phyloP scores from a whole-genome alignment of 2,113 vertebrate species.

The Ondatra zibethicus region DNA sequence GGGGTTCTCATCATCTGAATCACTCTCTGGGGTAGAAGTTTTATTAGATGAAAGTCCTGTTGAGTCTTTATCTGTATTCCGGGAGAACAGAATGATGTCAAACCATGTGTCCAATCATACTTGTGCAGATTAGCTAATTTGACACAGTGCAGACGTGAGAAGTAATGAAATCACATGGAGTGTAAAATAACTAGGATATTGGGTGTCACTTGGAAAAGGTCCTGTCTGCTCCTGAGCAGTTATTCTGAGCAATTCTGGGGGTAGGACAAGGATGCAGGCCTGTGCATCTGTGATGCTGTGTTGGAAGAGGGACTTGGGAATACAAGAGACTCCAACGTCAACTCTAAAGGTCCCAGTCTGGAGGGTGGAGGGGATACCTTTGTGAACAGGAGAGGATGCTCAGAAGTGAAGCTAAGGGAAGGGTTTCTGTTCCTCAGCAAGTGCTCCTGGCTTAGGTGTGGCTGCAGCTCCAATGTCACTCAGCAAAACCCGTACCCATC shows the following conservation, averaged over 20 bases:
- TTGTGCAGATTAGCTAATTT: neutral
- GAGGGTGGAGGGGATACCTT: accelerated
- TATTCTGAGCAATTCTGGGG: neutral
- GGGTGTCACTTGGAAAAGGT: neutral
- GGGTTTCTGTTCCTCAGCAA: neutral
- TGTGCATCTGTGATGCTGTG: neutral
- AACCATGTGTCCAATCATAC: neutral
- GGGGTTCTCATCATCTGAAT: neutral
- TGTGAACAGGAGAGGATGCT: neutral
- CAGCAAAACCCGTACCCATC: neutral
- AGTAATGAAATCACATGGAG: neutral
- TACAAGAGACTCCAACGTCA: neutral
- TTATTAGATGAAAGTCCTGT: neutral
- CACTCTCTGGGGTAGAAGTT: neutral
- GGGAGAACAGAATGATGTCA: neutral
- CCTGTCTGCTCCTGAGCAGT: neutral
- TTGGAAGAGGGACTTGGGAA: neutral
- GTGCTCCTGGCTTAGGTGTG: neutral
- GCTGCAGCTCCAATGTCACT: neutral
- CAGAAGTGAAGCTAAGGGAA: neutral
- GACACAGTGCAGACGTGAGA: neutral
- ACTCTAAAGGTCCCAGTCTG: neutral
- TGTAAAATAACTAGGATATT: no score
- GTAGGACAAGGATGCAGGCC: no score
- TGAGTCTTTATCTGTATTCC: neutral